Evolutionary conservation across 35 echinoderm and acorn worm species (phyloP), one percentile per base, ranked within the genome.

Genomic region (Stichopus chloronotus): DNA sequence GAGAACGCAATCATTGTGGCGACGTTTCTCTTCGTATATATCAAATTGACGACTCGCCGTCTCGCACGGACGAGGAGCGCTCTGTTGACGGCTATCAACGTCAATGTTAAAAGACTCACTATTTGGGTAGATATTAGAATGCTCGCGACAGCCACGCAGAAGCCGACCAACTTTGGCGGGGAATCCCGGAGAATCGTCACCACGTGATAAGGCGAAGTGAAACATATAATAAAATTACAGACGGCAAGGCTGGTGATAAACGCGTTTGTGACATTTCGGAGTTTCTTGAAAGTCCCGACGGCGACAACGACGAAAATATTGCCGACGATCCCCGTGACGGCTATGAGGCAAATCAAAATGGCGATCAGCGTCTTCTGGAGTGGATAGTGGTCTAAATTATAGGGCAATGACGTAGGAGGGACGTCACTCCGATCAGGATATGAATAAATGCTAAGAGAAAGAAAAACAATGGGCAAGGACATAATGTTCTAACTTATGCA

Each of bases 171-270:
- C 19, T 84, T 84, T 55, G 81, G 81, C 5, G 81, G 81, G 17
- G n/a, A 74, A 84, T 84, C 11, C 53, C 81, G 5, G 17, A 84
- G 81, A 84, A 81, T 81, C 19, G 81, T 84, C 12, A 10, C 56
- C 81, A 84, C 53, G 14, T 84, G 81, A 84, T 55, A 84, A 2
- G 81, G 81, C 16, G 59, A 52, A 2, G 65, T 88, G 9, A 14
- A 23, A 72, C 58, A 68, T n/a, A 52, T 88, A 5, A 84, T 20
- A 11, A 84, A 55, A 84, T 84, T 84, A 21, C 81, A 84, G 30
- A 57, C 81, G 53, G 81, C 81, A 6, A 84, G 81, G 21, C 81
- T 84, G 81, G 56, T 84, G 55, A 84, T 20, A 56, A 84, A 84
- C 4, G 81, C 17, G 9, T 84, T 84, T 8, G 81, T 84, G 54